Percentiles rank a stretch among this genome's conserved stretches.
phyloP scores from a whole-genome alignment of 2,888 invertebrate species.

The Ligdia adustata region DNA sequence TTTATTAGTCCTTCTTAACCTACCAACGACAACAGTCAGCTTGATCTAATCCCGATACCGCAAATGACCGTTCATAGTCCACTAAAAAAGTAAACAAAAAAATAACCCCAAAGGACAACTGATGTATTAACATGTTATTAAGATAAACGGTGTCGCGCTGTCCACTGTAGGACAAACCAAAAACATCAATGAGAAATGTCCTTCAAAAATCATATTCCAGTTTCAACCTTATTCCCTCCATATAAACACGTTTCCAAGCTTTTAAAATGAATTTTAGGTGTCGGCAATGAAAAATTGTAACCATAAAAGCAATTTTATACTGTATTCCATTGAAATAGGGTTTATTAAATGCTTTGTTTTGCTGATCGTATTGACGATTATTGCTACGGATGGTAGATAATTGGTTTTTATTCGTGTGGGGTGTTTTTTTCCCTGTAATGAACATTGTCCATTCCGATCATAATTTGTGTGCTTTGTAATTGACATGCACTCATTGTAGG shows the following conservation, averaged over 20 bases:
- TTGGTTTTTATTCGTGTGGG: slow-evolving; percentile 35
- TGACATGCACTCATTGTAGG: slow-evolving; percentile 21
- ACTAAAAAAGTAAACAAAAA: slow-evolving; percentile 46
- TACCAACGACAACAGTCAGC: slow-evolving; percentile 39
- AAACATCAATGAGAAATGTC: slow-evolving; percentile 12
- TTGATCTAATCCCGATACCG: slow-evolving; percentile 61
- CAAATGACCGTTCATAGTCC: slow-evolving; percentile 58
- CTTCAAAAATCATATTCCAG: neutral
- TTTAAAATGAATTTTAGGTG: neutral
- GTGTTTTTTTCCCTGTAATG: slow-evolving; percentile 30
- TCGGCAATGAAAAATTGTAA: neutral
- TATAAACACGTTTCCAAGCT: neutral
- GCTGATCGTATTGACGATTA: neutral
- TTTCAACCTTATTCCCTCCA: neutral
- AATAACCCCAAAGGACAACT: slow-evolving; percentile 42
- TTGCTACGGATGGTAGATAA: slow-evolving; percentile 28
- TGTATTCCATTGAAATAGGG: slow-evolving; percentile 2
- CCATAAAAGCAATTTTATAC: neutral
- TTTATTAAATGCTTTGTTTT: slow-evolving; percentile 1
- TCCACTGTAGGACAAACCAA: slow-evolving; percentile 32
- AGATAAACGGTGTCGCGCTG: slow-evolving; percentile 64
- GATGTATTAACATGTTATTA: slow-evolving; percentile 70
- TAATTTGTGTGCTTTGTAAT: slow-evolving; percentile 22
- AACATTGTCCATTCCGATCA: slow-evolving; percentile 21
- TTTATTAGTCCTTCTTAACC: too few species aligned